A percentile compares a stretch with the other conserved stretches of the same genome.
phyloP scores from a whole-genome alignment of 2,888 invertebrate species.

The Napeogenes sylphis region DNA sequence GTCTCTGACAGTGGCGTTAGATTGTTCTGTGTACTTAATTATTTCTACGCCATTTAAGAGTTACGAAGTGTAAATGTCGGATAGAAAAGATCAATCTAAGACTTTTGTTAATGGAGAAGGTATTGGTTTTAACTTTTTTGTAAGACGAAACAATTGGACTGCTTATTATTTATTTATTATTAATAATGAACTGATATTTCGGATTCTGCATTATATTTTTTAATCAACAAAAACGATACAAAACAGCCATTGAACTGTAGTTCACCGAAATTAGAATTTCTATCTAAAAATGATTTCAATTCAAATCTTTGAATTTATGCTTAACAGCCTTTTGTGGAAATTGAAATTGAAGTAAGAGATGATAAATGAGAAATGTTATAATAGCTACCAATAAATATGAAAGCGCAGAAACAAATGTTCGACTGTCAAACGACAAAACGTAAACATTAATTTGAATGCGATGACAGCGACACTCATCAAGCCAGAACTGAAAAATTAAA shows the following conservation, averaged over 20 bases:
- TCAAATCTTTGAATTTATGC: slow-evolving; percentile 27
- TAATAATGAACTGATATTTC: background rate
- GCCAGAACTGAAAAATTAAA: slow-evolving; percentile 33
- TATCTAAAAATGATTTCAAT: slow-evolving; percentile 24
- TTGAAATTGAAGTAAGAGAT: slow-evolving; percentile 28
- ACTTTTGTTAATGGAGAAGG: slow-evolving; percentile 1
- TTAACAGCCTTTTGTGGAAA: slow-evolving; percentile 10
- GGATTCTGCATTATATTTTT: no score
- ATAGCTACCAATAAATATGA: slow-evolving; percentile 35
- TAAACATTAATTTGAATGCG: slow-evolving; percentile 38
- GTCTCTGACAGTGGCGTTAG: slow-evolving; percentile 51
- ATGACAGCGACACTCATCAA: slow-evolving; percentile 34
- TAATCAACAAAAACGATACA: background rate
- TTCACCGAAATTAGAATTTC: slow-evolving; percentile 8
- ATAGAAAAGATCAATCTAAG: slow-evolving; percentile 18
- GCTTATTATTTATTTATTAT: background rate
- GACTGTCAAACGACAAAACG: slow-evolving; percentile 33
- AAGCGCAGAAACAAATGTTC: slow-evolving; percentile 33
- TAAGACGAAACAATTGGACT: background rate
- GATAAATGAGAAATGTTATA: slow-evolving; percentile 33
- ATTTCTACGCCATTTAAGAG: slow-evolving; percentile 60
- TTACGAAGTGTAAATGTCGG: slow-evolving; percentile 29
- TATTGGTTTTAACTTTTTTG: background rate
- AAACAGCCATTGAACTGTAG: background rate
- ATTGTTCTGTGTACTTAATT: slow-evolving; percentile 54